These are phyloP conservation scores for Andrena praecox DNA, from an alignment of 2,888 invertebrate genomes.

Conservation along the genomic window DNA sequence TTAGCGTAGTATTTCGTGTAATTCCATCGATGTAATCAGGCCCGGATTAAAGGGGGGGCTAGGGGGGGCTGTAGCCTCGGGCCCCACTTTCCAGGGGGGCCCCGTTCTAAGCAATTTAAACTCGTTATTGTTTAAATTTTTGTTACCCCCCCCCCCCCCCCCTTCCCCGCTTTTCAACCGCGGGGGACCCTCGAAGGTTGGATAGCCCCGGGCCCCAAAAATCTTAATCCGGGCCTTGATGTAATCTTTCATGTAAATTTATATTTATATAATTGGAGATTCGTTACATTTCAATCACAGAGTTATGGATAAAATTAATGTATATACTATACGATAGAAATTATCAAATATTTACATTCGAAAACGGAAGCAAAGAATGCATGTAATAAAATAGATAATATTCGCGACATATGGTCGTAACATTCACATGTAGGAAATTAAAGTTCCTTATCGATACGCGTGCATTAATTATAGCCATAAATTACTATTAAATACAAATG, in stretches of 20 bases:
- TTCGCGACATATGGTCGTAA: not conserved
- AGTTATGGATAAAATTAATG: not conserved
- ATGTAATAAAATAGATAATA: not conserved
- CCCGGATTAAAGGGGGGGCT: no score
- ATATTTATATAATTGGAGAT: not conserved
- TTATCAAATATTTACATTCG: not conserved
- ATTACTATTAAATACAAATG: not conserved
- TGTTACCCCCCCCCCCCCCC: no score
- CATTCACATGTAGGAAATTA: not conserved
- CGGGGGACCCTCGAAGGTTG: no score
- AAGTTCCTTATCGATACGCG: not conserved
- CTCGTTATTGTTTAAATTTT: no score
- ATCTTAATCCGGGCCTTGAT: no score
- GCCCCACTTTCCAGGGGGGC: no score
- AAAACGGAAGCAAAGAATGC: not conserved
- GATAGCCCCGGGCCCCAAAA: no score
- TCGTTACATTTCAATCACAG: not conserved
- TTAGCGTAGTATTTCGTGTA: not conserved
- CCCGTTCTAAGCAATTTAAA: no score
- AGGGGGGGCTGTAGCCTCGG: no score
- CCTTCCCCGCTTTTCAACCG: no score
- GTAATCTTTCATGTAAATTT: not conserved
- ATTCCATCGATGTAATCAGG: not conserved
- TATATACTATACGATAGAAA: not conserved
- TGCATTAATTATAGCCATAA: not conserved